Evolutionary conservation across 2,113 vertebrate species (phyloP), one percentile per base, ranked within the genome.

Genomic region (Crotalus tigris): DNA sequence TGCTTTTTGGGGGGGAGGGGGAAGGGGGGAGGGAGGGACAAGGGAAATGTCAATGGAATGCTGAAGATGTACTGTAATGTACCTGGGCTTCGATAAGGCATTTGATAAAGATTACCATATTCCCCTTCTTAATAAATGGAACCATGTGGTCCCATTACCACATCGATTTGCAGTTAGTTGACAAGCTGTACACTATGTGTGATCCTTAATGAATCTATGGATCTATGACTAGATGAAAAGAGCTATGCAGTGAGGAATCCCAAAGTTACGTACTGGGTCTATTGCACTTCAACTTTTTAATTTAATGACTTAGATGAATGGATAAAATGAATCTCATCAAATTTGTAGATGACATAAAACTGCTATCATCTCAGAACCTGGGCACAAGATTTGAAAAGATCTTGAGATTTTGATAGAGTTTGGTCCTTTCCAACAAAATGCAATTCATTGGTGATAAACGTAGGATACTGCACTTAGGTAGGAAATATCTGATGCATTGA

Each of bases 1-100:
- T 81, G 69, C 6, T 81, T 81, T 8, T 3, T 8, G 5, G 4
- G 24, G 24, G 26, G 0, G 0, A 3, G 9, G 10, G 2, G 59
- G 61, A 0, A 39, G 39, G 39, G 39, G 57, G 4, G 1, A 0
- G 12, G 12, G 61, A 51, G 12, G 9, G 17, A 81, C 33, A 39
- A 81, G 33, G 33, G 33, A 81, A 81, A 81, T 39, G 33, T 81
- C 33, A 81, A 81, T 19, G 33, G 17, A 39, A 81, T 81, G 6
- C 33, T 57, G 55, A 57, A 19, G 55, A 57, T 57, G 55, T 39
- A 39, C 39, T 39, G 2, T 57, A 57, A 17, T 57, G 15, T 57
- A 81, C 69, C 33, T 81, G 69, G 69, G 39, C 33, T 39, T 81
- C 17, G 21, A 6, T 81, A 39, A 81, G 33, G 17, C 69, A 81